Conservation (phyloP, 2,888 invertebrate genomes). For the Rhagium mordax region DNA sequence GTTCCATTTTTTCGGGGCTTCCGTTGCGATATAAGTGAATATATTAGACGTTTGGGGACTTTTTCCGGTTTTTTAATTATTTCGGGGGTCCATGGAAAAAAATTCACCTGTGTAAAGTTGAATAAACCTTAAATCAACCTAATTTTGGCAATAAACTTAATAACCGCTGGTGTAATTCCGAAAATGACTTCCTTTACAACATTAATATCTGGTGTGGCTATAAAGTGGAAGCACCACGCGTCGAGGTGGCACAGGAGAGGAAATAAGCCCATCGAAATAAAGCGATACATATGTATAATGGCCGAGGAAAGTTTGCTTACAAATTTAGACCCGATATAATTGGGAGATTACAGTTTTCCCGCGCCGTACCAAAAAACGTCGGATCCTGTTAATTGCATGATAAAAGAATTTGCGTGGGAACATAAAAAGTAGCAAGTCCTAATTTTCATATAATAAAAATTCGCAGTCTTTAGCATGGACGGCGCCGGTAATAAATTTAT, state of each 20-base stretch:
- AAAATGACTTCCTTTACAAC: slow-evolving; percentile 4
- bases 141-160: slow-evolving; percentile 16
- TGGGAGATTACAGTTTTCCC: slow-evolving; percentile 13
- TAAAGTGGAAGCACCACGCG: not conserved
- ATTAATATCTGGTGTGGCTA: slow-evolving; percentile 12
- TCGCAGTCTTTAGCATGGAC: not conserved
- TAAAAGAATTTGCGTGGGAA: not conserved
- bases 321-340: slow-evolving; percentile 8
- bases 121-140: not conserved
- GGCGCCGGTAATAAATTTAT: not conserved
- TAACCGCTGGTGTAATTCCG: slow-evolving; percentile 11
- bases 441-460: not conserved
- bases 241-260: not conserved
- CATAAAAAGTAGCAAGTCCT: not conserved
- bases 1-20: no score
- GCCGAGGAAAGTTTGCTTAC: slow-evolving; percentile 6
- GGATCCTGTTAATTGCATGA: not conserved
- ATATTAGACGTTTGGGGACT: no score
- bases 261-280: slow-evolving; percentile 22
- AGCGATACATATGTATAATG: slow-evolving; percentile 25
- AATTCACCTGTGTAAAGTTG: no score
- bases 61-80: no score
- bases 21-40: no score
- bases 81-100: no score
- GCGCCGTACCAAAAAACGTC: not conserved